phyloP scores from a whole-genome alignment of 1,140 invertebrate genomes.

The Caerostris darwini region DNA sequence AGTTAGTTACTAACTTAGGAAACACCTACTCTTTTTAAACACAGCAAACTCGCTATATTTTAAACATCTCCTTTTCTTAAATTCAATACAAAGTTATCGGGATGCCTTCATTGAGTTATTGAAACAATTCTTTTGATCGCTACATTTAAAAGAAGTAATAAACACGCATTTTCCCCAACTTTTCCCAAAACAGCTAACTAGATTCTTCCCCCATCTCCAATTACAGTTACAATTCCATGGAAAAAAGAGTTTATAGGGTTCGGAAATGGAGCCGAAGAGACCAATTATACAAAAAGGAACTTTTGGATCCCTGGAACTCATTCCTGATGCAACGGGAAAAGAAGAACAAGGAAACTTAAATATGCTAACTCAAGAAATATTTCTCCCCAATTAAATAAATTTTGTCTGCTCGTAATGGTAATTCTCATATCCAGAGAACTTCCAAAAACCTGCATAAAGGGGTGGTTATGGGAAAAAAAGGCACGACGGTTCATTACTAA shows the following conservation, averaged over 20 bases:
- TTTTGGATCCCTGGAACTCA: background rate
- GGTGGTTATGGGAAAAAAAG: background rate
- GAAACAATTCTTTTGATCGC: background rate
- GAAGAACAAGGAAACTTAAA: constrained; percentile 47
- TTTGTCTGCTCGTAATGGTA: constrained; percentile 58
- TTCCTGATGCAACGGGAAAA: background rate
- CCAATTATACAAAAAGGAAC: constrained; percentile 55
- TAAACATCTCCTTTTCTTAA: too few relatives aligned
- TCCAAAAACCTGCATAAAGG: constrained; percentile 24
- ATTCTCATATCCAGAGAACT: background rate
- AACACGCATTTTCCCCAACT: background rate
- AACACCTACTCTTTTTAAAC: too few relatives aligned
- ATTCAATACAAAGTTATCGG: too few relatives aligned
- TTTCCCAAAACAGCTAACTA: background rate
- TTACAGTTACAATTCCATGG: background rate
- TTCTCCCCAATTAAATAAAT: constrained; percentile 74
- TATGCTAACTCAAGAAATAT: constrained; percentile 45
- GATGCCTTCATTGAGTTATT: background rate
- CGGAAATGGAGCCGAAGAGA: constrained; percentile 56
- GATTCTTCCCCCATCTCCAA: background rate
- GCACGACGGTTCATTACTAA: constrained; percentile 20
- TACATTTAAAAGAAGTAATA: background rate
- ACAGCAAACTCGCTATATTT: background rate
- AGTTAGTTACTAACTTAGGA: too few relatives aligned
- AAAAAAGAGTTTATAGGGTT: background rate